Evolutionary conservation across 2,797 vertebrate genomes (phyloP).

Genomic region (Cebuella pygmaea): DNA sequence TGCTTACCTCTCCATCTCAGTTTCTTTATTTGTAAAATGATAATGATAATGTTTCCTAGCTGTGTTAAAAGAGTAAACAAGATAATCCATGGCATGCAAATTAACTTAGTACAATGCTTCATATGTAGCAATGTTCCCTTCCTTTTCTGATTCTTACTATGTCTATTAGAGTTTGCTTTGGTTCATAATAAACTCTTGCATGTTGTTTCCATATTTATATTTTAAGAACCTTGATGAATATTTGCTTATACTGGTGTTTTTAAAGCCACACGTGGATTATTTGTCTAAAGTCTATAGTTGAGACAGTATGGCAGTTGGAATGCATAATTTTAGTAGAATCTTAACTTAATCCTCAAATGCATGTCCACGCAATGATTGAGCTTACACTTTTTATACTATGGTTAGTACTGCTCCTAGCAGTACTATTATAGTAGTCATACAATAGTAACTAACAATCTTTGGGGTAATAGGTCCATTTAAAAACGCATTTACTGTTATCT

Average conservation of each 20-base stretch:
- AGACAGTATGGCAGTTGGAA: background rate
- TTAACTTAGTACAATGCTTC: background rate
- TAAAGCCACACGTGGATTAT: background rate
- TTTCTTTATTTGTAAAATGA: background rate
- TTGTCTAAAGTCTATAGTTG: background rate
- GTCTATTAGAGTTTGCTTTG: background rate
- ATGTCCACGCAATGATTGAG: background rate
- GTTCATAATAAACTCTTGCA: background rate
- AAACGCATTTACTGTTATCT: background rate
- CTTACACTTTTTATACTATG: background rate
- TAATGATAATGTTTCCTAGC: background rate
- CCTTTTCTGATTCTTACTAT: background rate
- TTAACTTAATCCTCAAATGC: background rate
- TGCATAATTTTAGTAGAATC: background rate
- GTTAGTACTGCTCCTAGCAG: background rate
- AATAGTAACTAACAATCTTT: background rate
- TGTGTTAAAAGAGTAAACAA: background rate
- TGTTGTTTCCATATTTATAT: background rate
- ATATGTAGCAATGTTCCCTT: background rate
- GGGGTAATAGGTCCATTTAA: background rate
- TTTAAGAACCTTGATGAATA: background rate
- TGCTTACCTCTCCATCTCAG: background rate
- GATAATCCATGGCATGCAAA: background rate
- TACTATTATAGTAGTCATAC: background rate
- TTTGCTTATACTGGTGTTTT: background rate